phyloP scores from a whole-genome alignment of 2,888 invertebrate genomes.

The Thera britannica region DNA sequence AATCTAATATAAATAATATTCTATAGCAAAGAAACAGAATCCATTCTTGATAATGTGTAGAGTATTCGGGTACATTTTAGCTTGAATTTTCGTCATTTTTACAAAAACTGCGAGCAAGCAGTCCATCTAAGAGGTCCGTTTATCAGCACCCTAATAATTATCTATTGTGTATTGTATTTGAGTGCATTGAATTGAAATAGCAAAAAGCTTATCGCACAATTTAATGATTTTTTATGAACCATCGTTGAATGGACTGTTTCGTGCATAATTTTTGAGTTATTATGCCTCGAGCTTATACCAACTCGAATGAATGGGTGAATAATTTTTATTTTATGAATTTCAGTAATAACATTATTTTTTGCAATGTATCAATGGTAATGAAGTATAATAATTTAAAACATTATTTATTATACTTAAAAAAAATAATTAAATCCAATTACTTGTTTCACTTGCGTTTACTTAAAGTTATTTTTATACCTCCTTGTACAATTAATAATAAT shows the following conservation, averaged over 20 bases:
- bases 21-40: too few relatives aligned
- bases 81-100: too few relatives aligned
- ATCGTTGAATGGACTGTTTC: slow-evolving; percentile 14
- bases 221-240: slow-evolving; percentile 20
- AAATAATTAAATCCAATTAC: too few relatives aligned
- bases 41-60: too few relatives aligned
- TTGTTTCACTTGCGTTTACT: too few relatives aligned
- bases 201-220: slow-evolving; percentile 44
- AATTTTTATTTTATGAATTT: slow-evolving; percentile 6
- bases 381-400: background rate
- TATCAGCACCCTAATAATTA: slow-evolving; percentile 31
- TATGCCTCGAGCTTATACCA: slow-evolving; percentile 11
- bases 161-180: slow-evolving; percentile 69
- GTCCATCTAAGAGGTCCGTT: slow-evolving; percentile 6
- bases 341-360: background rate
- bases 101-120: background rate
- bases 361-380: background rate
- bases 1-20: too few relatives aligned
- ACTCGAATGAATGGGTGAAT: slow-evolving; percentile 4
- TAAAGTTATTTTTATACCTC: too few relatives aligned
- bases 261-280: slow-evolving; percentile 21
- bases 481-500: too few relatives aligned
- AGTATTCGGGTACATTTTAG: too few relatives aligned
- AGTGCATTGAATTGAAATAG: slow-evolving; percentile 54
- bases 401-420: background rate